Evolutionary conservation across 2,888 invertebrate genomes (phyloP).

Genomic region (Gari tellinella): DNA sequence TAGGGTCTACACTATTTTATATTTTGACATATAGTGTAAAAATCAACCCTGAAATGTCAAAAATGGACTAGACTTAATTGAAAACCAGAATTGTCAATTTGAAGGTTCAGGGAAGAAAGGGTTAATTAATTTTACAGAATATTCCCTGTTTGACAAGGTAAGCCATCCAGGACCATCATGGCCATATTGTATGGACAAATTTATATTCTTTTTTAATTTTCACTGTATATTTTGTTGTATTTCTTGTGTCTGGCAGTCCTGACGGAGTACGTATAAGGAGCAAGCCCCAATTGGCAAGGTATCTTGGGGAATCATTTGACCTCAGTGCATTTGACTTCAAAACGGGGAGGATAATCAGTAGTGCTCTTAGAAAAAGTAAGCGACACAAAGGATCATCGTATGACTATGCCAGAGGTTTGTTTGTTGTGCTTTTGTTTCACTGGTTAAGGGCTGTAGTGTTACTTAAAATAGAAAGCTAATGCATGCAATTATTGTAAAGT

Average conservation of each 20-base stretch:
- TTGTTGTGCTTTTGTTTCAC: slow-evolving; percentile 43
- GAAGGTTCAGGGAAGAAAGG: no score
- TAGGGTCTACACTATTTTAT: no score
- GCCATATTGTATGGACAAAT: no score
- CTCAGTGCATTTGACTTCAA: slow-evolving; percentile 93
- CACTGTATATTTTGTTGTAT: slow-evolving; percentile 85
- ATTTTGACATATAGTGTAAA: no score
- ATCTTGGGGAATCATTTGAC: slow-evolving; percentile 91
- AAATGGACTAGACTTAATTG: no score
- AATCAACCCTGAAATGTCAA: no score
- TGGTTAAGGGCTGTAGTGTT: not conserved
- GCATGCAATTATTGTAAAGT: not conserved
- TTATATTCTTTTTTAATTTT: not conserved
- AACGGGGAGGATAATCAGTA: slow-evolving; percentile 88
- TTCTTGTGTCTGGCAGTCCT: slow-evolving; percentile 87
- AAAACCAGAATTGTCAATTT: no score
- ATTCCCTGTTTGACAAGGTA: no score
- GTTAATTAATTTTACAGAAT: no score
- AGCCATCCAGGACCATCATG: no score
- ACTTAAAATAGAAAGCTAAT: not conserved
- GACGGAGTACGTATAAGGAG: slow-evolving; percentile 93
- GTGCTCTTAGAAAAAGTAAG: slow-evolving; percentile 89
- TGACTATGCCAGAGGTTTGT: slow-evolving; percentile 86
- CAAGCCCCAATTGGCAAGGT: slow-evolving; percentile 92
- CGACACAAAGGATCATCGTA: slow-evolving; percentile 88